Evolutionary conservation across 2,888 invertebrate species (phyloP), one percentile per base, ranked within the genome.

Genomic region (Entomobrya proxima): DNA sequence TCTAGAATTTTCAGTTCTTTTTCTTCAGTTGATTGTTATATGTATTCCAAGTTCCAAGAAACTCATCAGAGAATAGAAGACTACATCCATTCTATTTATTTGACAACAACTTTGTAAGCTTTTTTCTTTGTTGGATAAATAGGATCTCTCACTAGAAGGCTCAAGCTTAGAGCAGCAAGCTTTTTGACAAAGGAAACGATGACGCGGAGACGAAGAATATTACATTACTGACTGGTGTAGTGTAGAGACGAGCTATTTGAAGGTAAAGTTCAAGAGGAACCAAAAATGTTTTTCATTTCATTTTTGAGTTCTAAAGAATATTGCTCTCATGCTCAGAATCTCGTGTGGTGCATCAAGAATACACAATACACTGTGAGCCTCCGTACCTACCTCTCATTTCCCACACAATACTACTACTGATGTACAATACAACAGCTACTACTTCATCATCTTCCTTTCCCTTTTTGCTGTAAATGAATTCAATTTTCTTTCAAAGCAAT

Each of bases 181-280:
- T 21, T 30, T 37, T 15, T 21, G 37, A 75, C 75, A 74, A 75
- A 75, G 52, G 75, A 13, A 55, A 55, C 24, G 32, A 72, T 55
- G 75, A 75, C 44, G 24, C 47, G 30, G n/a, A 30, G 47, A 50
- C 50, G 72, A 55, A 37, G 75, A 75, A 75, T 75, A 75, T 75
- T 55, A 55, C 35, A 75, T 75, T 75, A 75, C 75, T 21, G 13
- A 1, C 32, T n/a, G 1, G 15, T 37, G 40, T 11, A 11, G 5
- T 24, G 24, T 55, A 24, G 2, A 1, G 74, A 21, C 52, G 18
- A 52, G 24, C 30, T 30, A 55, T 76, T 69, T 69, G 76, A 83
- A 83, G 83, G 83, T 69, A 83, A 83, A 76, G 83, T 83, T 83
- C 83, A 83, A 76, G 67, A 83, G 55, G 77, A 77, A 37, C 40